Evolutionary conservation across 1,140 invertebrate species (phyloP).

Genomic region (Elymnias hypermnestra): DNA sequence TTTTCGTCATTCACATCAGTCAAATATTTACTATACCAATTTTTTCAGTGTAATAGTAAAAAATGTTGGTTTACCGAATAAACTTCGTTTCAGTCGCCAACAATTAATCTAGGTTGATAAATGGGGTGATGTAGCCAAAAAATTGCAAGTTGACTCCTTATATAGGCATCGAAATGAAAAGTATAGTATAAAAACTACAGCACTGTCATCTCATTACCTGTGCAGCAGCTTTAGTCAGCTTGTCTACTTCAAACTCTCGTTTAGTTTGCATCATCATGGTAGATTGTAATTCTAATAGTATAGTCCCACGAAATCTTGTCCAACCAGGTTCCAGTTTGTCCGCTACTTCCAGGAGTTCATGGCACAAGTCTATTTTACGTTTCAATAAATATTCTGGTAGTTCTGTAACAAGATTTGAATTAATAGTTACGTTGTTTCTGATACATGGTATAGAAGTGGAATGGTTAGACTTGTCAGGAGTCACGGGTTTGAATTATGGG

Average conservation of each 20-base stretch:
- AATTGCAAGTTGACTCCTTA: no score
- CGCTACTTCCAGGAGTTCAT: constrained; percentile 79
- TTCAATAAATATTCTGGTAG: constrained; percentile 75
- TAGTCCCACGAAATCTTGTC: constrained; percentile 78
- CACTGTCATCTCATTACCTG: constrained; percentile 40
- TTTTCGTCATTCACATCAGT: constrained; percentile 9
- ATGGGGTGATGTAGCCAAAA: no score
- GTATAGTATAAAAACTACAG: background rate
- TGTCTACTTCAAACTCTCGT: constrained; percentile 67
- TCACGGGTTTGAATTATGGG: no score
- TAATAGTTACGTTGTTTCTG: no score
- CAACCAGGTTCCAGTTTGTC: constrained; percentile 80
- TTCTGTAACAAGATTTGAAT: constrained; percentile 68
- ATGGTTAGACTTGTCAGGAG: no score
- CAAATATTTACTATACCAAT: no score
- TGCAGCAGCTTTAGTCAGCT: constrained; percentile 72
- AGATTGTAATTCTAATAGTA: constrained; percentile 81
- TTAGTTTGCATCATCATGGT: constrained; percentile 76
- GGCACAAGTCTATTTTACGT: constrained; percentile 80
- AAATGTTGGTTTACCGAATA: no score
- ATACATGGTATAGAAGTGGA: no score
- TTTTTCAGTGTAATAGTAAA: no score
- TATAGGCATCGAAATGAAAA: no score
- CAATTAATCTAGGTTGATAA: no score
- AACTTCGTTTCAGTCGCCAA: no score